These are phyloP conservation scores for Phylloscopus collybita DNA, from an alignment of 2,797 vertebrate species.

Conservation along the genomic window DNA sequence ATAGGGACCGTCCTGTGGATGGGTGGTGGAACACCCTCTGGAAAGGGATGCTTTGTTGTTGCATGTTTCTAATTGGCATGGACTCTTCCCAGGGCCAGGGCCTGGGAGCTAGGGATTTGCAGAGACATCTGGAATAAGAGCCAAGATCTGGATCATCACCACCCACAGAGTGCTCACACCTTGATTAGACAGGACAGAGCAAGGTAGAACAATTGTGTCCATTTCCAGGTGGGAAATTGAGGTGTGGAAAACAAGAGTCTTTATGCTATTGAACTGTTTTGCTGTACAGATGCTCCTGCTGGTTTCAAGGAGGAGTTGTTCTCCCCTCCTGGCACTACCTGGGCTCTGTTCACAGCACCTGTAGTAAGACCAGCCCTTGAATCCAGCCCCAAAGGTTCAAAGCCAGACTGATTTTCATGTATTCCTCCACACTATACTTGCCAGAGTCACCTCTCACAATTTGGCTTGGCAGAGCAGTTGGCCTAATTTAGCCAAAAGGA, in stretches of 20 bases:
- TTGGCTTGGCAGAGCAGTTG: neutral
- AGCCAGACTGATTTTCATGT: neutral
- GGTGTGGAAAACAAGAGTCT: neutral
- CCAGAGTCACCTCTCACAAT: neutral
- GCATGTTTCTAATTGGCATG: accelerated
- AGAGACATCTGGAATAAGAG: neutral
- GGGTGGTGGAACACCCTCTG: neutral
- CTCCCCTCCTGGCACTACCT: neutral
- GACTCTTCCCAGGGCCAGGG: neutral
- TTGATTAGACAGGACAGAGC: neutral
- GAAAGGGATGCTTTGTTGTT: neutral
- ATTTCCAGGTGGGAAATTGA: neutral
- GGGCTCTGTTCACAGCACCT: neutral
- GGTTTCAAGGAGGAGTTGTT: neutral
- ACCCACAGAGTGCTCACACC: neutral
- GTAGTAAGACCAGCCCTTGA: neutral
- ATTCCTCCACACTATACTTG: neutral
- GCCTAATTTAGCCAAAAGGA: neutral
- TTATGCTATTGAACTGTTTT: neutral
- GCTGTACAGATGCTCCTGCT: neutral
- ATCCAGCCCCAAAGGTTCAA: neutral
- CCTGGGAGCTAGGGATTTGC: neutral
- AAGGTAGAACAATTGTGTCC: neutral
- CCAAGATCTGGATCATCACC: neutral
- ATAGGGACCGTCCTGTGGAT: neutral